Evolutionary conservation across 2,113 vertebrate species (phyloP).

Genomic region (Catharus fuscescens): DNA sequence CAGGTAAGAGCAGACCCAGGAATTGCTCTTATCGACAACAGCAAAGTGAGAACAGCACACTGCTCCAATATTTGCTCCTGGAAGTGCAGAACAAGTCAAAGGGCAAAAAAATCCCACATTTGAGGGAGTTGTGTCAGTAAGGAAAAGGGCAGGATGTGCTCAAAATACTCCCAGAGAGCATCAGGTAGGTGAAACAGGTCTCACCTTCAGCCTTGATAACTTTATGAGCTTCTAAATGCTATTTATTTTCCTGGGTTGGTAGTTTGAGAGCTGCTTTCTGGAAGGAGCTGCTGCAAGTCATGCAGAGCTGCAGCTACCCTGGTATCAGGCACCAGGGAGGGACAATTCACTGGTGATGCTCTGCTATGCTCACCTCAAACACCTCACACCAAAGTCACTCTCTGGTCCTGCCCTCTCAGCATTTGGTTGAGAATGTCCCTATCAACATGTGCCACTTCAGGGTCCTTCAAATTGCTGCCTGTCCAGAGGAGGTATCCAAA

Average conservation of each 20-base stretch:
- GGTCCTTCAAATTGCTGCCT: background rate
- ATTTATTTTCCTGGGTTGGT: background rate
- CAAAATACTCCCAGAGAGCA: background rate
- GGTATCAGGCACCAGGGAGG: background rate
- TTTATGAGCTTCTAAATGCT: background rate
- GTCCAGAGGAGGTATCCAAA: background rate
- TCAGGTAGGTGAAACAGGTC: background rate
- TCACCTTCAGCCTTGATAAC: background rate
- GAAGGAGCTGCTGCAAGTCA: background rate
- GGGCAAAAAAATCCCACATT: background rate
- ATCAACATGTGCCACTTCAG: background rate
- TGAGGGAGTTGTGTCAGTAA: background rate
- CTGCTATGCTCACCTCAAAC: accelerated
- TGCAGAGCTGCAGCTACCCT: background rate
- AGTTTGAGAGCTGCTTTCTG: background rate
- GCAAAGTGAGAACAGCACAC: accelerated
- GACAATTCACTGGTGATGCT: background rate
- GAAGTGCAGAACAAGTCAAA: background rate
- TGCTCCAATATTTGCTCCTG: background rate
- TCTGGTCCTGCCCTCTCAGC: background rate
- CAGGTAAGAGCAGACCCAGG: background rate
- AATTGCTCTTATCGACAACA: background rate
- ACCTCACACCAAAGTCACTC: background rate
- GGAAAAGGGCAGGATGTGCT: background rate
- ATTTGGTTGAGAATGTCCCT: background rate